A percentile compares a stretch with the other conserved stretches of the same genome.
Evolutionary conservation across 2,113 vertebrate genomes (phyloP).

Genomic region (Indicator indicator): DNA sequence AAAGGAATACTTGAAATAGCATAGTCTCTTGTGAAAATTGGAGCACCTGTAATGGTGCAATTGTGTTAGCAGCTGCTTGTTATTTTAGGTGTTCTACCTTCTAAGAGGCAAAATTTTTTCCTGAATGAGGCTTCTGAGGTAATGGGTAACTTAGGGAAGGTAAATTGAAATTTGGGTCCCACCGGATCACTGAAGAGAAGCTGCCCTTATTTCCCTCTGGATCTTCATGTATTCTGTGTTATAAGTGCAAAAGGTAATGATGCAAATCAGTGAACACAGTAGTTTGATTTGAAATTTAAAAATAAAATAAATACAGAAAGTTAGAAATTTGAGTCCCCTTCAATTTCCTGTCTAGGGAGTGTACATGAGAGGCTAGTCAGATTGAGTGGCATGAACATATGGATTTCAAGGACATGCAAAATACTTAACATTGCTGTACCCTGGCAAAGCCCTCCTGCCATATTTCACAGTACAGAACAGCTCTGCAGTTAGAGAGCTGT

Average conservation of each 20-base stretch:
- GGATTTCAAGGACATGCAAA: background rate
- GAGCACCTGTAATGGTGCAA: background rate
- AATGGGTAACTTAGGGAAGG: background rate
- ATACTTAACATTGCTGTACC: background rate
- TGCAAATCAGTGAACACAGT: background rate
- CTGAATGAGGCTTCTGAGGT: background rate
- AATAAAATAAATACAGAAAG: background rate
- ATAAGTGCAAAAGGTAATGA: background rate
- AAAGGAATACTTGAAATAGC: background rate
- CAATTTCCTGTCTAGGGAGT: background rate
- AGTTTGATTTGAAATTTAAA: background rate
- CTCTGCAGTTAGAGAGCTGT: conserved; percentile 20
- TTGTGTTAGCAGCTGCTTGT: background rate
- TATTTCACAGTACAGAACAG: background rate
- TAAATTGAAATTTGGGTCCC: background rate
- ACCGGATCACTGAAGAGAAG: background rate
- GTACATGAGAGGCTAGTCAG: background rate
- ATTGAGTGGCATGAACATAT: background rate
- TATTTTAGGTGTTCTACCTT: background rate
- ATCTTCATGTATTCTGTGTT: background rate
- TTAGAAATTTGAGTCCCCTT: background rate
- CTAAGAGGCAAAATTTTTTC: background rate
- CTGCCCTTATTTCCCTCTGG: background rate
- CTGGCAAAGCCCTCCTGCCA: background rate
- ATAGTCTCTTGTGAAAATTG: background rate